Evolutionary conservation across 2,888 invertebrate species (phyloP), one percentile per base, ranked within the genome.

Genomic region (Spodoptera littoralis): DNA sequence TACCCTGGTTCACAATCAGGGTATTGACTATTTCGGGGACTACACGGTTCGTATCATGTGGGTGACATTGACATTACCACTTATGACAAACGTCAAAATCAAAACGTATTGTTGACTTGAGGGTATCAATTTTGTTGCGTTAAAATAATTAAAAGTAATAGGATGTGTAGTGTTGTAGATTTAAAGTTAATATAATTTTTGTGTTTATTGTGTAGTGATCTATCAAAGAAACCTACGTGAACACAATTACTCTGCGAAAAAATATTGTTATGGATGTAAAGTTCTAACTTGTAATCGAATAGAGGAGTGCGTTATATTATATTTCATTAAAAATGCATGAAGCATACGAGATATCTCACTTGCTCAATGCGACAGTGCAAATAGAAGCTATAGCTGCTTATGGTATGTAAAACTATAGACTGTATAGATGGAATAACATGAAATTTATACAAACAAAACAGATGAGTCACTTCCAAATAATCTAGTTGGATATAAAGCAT

Each of bases 341-440:
- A 88, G 98, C 98, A 0, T 99, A 98, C 85, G 97, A 97, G 87
- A 95, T 97, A 70, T 96, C 96, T 46, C 96, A 97, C 73, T 95
- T 99, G 79, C 95, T 98, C 68, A 98, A 98, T 90, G 95, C 98
- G 72, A 97, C 97, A 4, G 96, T 98, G 55, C 98, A 98, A 90
- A 98, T 99, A 74, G 99, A 99, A 92, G 97, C 98, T 22, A 97
- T 99, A 78, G 96, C 98, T 70, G 98, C 98, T 54, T 98, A 97
- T 90, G 98, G 99, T 99, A 95, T 95, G 88, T 73, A 42, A 46
- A 63, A 43, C 49, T 11, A 6, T 41, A 0, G 4, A n/a, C n/a
- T 27, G 8, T 54, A 30, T 24, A 50, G 69, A 43, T 6, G 9
- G 1, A 11, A 2, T 47, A 2, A 4, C 12, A 45, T n/a, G 12